These are phyloP conservation scores for Crotophaga sulcirostris DNA, from an alignment of 2,113 vertebrate species.

Conservation along the genomic window DNA sequence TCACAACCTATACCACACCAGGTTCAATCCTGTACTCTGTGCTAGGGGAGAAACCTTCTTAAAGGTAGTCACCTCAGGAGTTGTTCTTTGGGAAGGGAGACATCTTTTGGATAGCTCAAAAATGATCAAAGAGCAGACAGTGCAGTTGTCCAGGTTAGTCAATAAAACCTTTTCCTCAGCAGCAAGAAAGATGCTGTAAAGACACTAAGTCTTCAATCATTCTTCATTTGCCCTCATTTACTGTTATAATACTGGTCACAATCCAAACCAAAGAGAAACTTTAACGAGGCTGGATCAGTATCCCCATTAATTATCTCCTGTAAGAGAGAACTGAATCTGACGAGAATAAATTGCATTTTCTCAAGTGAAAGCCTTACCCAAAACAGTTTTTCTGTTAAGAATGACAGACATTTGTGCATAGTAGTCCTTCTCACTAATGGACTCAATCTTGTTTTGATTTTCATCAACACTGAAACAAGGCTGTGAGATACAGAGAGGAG, in stretches of 20 bases:
- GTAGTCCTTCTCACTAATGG: not conserved
- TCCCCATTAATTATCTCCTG: not conserved
- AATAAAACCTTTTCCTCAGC: not conserved
- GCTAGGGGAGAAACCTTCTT: not conserved
- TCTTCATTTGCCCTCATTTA: not conserved
- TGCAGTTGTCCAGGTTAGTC: not conserved
- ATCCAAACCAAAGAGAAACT: not conserved
- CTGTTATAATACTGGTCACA: not conserved
- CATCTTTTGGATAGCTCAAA: not conserved
- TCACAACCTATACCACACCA: not conserved
- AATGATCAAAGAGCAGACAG: not conserved
- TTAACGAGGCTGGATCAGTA: not conserved
- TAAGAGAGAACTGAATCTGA: not conserved
- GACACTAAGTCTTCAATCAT: not conserved
- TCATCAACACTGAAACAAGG: not conserved
- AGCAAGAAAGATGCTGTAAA: not conserved
- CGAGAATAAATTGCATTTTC: not conserved
- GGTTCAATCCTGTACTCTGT: not conserved
- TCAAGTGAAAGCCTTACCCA: not conserved
- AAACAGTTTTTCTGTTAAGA: not conserved
- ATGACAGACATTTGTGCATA: not conserved
- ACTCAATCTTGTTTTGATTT: not conserved
- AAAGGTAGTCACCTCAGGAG: not conserved
- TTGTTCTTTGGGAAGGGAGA: not conserved
- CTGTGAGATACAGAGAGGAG: not conserved